Percentiles rank a stretch among this genome's conserved stretches.
Evolutionary conservation across 1,140 invertebrate species (phyloP).

Genomic region (Drosophila busckii): DNA sequence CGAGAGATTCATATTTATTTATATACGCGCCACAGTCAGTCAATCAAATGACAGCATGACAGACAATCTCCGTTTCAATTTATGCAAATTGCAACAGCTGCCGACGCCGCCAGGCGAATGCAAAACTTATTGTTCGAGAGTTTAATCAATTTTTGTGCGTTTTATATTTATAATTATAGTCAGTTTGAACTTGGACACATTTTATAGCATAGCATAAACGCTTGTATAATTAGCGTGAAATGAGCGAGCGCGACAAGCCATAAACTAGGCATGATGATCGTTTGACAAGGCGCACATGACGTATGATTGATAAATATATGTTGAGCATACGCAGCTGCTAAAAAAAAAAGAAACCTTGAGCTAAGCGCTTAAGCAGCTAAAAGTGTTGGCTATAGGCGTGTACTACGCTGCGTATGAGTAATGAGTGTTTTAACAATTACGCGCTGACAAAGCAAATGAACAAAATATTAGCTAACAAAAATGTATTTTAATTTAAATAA

Average conservation of each 20-base stretch:
- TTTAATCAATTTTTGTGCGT: no score
- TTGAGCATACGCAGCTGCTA: conserved; percentile 13
- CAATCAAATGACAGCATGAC: conserved; percentile 64
- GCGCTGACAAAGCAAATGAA: conserved; percentile 17
- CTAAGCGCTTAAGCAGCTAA: conserved; percentile 37
- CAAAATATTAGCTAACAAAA: conserved; percentile 28
- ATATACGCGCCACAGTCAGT: conserved; percentile 22
- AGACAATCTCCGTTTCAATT: conserved; percentile 50
- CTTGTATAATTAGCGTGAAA: no score
- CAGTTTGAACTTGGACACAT: no score
- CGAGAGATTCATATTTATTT: conserved; percentile 31
- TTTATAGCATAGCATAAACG: conserved; percentile 7
- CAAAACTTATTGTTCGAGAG: no score
- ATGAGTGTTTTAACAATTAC: no score
- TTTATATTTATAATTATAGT: no score
- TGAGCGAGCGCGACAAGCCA: conserved; percentile 24
- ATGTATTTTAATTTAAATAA: conserved; percentile 16
- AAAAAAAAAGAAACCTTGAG: conserved; percentile 12
- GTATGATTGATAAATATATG: conserved; percentile 70
- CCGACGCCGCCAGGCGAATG: conserved; percentile 21
- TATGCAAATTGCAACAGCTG: conserved; percentile 67
- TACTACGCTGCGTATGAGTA: no score
- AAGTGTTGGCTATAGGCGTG: no score
- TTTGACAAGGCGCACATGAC: conserved; percentile 58
- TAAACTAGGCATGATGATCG: conserved; percentile 41